These are phyloP conservation scores for Dorcus hopei DNA, from an alignment of 2,888 invertebrate genomes.

Conservation along the genomic window DNA sequence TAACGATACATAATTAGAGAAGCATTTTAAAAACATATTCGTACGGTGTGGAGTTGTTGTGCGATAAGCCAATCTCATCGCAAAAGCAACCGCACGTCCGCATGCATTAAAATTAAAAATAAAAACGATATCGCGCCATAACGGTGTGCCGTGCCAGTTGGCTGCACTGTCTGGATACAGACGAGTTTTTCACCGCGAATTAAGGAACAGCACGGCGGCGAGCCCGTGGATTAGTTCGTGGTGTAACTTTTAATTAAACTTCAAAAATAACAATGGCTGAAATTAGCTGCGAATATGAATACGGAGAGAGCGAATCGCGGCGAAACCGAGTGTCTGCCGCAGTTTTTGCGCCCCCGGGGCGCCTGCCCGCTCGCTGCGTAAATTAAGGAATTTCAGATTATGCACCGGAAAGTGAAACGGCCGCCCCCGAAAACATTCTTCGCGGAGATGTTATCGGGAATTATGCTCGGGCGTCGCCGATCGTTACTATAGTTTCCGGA, in stretches of 20 bases:
- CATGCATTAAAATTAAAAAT: too few relatives aligned
- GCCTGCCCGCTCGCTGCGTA: background rate
- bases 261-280: slow-evolving; percentile 40
- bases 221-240: slow-evolving; percentile 39
- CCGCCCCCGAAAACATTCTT: too few relatives aligned
- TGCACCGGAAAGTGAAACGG: background rate
- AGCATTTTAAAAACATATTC: too few relatives aligned
- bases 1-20: too few relatives aligned
- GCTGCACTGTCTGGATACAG: slow-evolving; percentile 36
- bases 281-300: slow-evolving; percentile 37
- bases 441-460: too few relatives aligned
- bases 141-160: background rate
- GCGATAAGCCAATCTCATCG: too few relatives aligned
- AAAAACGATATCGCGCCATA: background rate
- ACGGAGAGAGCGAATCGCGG: slow-evolving; percentile 2
- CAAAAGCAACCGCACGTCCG: too few relatives aligned
- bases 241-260: slow-evolving; percentile 45
- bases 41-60: too few relatives aligned
- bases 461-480: too few relatives aligned
- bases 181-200: slow-evolving; percentile 32
- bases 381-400: background rate
- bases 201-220: slow-evolving; percentile 28
- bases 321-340: slow-evolving; percentile 27
- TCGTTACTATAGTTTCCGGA: too few relatives aligned
- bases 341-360: slow-evolving; percentile 24